A percentile compares a stretch with the other conserved stretches of the same genome.
phyloP scores from a whole-genome alignment of 2,888 invertebrate genomes.

The Apotomis betuletana region DNA sequence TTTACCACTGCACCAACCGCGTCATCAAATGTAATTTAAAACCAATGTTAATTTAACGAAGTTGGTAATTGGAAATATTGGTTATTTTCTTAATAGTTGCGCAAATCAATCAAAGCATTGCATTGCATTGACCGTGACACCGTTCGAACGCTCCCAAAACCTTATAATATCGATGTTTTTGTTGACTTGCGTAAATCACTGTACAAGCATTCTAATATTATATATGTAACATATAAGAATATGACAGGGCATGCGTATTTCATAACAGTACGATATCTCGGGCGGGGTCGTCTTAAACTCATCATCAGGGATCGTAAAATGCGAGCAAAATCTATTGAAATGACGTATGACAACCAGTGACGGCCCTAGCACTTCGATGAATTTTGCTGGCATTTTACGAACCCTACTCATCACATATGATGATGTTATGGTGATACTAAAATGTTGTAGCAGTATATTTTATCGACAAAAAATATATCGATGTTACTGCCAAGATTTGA shows the following conservation, averaged over 20 bases:
- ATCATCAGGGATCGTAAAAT: no score
- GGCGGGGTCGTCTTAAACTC: no score
- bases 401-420: no score
- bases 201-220: background rate
- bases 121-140: conserved; percentile 33
- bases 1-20: background rate
- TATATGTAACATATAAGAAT: background rate
- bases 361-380: no score
- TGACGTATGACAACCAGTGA: no score
- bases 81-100: conserved; percentile 16
- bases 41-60: background rate
- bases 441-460: no score
- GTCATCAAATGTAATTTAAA: background rate
- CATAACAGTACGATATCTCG: no score
- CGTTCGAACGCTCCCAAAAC: conserved; percentile 31
- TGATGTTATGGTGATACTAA: no score
- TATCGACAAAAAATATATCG: no score
- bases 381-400: no score
- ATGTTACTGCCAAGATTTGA: no score
- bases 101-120: conserved; percentile 18
- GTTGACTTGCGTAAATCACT: conserved; percentile 24
- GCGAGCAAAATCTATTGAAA: no score
- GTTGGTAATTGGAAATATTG: conserved; percentile 5
- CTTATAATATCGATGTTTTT: conserved; percentile 34
- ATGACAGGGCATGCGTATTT: background rate